A percentile compares a stretch with the other conserved stretches of the same genome.
Evolutionary conservation across 2,888 invertebrate genomes (phyloP).

Genomic region (Hedychridium roseum): DNA sequence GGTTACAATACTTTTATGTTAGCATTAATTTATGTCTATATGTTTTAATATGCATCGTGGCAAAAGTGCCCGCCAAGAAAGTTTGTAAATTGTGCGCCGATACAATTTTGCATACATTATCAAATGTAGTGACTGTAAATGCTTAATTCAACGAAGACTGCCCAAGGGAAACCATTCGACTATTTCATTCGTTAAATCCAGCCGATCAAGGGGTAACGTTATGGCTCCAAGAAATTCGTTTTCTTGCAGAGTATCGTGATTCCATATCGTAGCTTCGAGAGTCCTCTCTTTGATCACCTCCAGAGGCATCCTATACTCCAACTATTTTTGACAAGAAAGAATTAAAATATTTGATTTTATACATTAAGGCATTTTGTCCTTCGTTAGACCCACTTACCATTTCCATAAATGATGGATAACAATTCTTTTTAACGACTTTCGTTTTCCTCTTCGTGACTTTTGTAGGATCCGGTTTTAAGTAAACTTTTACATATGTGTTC

Average conservation of each 20-base stretch:
- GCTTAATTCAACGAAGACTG: conserved; percentile 34
- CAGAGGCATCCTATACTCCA: conserved; percentile 87
- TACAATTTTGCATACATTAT: conserved; percentile 3
- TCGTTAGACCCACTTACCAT: too few relatives aligned
- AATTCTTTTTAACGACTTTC: conserved; percentile 88
- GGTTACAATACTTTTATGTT: too few relatives aligned
- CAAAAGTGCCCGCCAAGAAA: too few relatives aligned
- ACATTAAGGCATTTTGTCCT: too few relatives aligned
- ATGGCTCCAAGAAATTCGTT: conserved; percentile 96
- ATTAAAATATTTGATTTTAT: conserved; percentile 3
- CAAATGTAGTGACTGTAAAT: conserved; percentile 20
- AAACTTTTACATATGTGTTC: conserved; percentile 90
- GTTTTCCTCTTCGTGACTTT: conserved; percentile 97
- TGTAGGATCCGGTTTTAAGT: conserved; percentile 89
- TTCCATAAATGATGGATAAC: conserved; percentile 98
- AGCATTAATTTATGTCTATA: too few relatives aligned
- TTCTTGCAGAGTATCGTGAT: conserved; percentile 91
- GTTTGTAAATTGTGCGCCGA: conserved; percentile 30
- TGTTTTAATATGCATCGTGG: too few relatives aligned
- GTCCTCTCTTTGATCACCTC: conserved; percentile 78
- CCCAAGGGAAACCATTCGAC: conserved; percentile 87
- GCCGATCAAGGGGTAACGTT: conserved; percentile 76
- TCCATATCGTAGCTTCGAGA: conserved; percentile 95
- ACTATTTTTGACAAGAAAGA: conserved; percentile 65
- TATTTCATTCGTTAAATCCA: conserved; percentile 80